Evolutionary conservation across 2,888 invertebrate genomes (phyloP).

Genomic region (Patella depressa): DNA sequence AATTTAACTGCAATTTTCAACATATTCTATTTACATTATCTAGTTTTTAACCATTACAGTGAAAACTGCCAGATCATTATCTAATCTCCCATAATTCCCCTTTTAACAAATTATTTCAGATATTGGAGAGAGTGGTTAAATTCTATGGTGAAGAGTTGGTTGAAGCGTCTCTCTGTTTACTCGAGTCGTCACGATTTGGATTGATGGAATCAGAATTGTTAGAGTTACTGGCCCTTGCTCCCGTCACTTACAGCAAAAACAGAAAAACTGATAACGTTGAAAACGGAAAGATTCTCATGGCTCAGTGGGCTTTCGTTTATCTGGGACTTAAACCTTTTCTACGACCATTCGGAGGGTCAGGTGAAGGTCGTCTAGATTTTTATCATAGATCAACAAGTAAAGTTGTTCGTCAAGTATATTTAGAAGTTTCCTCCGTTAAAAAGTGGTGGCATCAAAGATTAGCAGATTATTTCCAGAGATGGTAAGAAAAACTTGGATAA

Average conservation of each 20-base stretch:
- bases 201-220: slow-evolving; percentile 48
- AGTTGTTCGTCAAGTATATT: slow-evolving; percentile 41
- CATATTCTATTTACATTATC: too few relatives aligned
- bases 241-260: slow-evolving; percentile 29
- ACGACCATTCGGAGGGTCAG: slow-evolving; percentile 43
- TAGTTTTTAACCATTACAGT: too few relatives aligned
- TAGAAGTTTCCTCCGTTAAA: slow-evolving; percentile 23
- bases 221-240: slow-evolving; percentile 39
- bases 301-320: slow-evolving; percentile 50
- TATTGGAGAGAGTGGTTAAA: slow-evolving; percentile 39
- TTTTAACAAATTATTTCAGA: slow-evolving; percentile 30
- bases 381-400: slow-evolving; percentile 49
- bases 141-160: slow-evolving; percentile 49
- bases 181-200: slow-evolving; percentile 49
- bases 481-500: slow-evolving; percentile 29
- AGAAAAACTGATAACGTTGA: slow-evolving; percentile 18
- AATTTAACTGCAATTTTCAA: too few relatives aligned
- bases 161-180: slow-evolving; percentile 45
- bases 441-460: slow-evolving; percentile 41
- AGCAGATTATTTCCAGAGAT: slow-evolving; percentile 39
- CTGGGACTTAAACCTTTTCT: slow-evolving; percentile 45
- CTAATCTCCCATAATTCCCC: not conserved
- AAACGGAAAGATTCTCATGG: slow-evolving; percentile 35
- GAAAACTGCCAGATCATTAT: too few relatives aligned
- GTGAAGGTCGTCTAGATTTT: slow-evolving; percentile 48